Evolutionary conservation across 2,113 vertebrate species (phyloP).

Genomic region (Syngnathus typhle): DNA sequence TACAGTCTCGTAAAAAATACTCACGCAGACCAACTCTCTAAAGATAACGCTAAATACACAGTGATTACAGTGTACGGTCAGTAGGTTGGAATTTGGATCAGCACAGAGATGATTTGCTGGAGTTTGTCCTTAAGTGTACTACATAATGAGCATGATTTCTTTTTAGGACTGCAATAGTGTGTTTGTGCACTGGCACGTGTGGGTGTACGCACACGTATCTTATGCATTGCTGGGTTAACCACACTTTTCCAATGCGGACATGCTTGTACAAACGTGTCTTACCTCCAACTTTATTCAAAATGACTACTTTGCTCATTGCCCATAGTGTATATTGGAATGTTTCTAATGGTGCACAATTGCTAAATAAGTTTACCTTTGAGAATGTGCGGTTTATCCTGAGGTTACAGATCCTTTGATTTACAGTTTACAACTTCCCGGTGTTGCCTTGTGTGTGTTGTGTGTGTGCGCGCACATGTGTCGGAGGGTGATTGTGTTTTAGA

Average conservation of each 20-base stretch:
- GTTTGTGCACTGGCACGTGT: constrained; percentile 8
- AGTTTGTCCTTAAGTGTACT: constrained; percentile 9
- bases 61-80: constrained; percentile 62
- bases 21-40: constrained; percentile 55
- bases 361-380: constrained; percentile 20
- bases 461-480: constrained; percentile 1
- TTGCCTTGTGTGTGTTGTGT: constrained; percentile 10
- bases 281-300: neutral
- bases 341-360: constrained; percentile 19
- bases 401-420: constrained; percentile 30
- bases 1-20: constrained; percentile 66
- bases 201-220: constrained; percentile 1
- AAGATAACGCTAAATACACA: constrained; percentile 68
- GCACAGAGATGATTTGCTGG: constrained; percentile 37
- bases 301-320: constrained; percentile 14
- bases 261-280: constrained; percentile 17
- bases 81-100: constrained; percentile 46
- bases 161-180: constrained; percentile 9
- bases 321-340: neutral
- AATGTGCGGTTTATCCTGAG: constrained; percentile 26
- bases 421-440: constrained; percentile 28
- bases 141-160: constrained; percentile 8
- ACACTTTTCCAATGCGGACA: constrained; percentile 11
- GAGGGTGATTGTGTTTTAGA: constrained; percentile 47
- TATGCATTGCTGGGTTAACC: constrained; percentile 13